Conservation (phyloP, 2,113 vertebrate species). For the Lonchura striata region DNA sequence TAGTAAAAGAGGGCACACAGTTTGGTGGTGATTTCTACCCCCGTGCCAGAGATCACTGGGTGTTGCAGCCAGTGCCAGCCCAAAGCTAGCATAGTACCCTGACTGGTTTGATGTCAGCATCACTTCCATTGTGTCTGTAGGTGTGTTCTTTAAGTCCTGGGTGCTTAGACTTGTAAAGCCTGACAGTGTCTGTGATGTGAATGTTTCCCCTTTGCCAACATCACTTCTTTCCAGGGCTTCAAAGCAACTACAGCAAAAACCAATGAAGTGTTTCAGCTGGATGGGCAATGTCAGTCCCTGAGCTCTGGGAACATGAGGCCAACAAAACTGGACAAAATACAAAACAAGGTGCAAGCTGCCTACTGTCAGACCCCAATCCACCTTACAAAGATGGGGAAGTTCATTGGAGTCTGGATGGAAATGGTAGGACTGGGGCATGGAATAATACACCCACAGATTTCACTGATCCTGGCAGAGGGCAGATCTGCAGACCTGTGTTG, state of each 20-base stretch:
- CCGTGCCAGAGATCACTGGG: accelerated
- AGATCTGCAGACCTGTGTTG: not conserved
- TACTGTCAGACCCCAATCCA: not conserved
- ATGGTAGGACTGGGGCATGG: accelerated
- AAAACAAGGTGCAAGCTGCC: not conserved
- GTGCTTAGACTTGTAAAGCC: not conserved
- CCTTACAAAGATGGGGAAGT: accelerated
- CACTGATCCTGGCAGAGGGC: not conserved
- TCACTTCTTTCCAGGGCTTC: not conserved
- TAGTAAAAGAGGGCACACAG: not conserved
- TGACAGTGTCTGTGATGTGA: not conserved
- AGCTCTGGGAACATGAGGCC: not conserved
- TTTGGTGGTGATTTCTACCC: not conserved
- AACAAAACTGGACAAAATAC: not conserved
- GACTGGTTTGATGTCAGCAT: not conserved
- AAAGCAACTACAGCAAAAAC: not conserved
- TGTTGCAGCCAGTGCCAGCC: not conserved
- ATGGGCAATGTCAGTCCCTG: not conserved
- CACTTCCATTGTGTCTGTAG: not conserved
- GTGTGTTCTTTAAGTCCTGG: not conserved
- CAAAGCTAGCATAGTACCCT: not conserved
- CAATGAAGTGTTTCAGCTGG: accelerated
- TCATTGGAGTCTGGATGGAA: not conserved
- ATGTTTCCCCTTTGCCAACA: not conserved
- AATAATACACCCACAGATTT: not conserved